These are phyloP conservation scores for Ctenicera cuprea DNA, from an alignment of 2,888 invertebrate genomes.

Conservation along the genomic window DNA sequence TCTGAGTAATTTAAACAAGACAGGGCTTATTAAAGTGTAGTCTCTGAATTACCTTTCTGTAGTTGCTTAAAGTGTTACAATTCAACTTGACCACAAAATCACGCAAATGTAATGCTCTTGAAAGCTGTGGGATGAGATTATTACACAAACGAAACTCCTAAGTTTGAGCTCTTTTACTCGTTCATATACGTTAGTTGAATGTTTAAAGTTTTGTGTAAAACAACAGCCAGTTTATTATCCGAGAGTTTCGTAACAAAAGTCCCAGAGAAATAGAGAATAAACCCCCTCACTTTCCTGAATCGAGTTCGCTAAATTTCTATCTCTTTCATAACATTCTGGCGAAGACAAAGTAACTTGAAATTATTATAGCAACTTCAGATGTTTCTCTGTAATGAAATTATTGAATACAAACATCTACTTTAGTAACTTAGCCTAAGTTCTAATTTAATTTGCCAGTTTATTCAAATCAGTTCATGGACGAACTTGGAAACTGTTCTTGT, in stretches of 20 bases:
- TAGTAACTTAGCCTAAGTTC: conserved; percentile 40
- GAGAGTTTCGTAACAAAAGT: conserved; percentile 26
- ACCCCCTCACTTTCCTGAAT: conserved; percentile 22
- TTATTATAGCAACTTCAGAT: conserved; percentile 41
- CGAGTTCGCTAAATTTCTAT: conserved; percentile 34
- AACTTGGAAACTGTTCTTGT: conserved; percentile 49
- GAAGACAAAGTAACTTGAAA: conserved; percentile 36
- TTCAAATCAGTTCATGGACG: conserved; percentile 49
- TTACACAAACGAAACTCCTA: conserved; percentile 8
- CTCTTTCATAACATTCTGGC: conserved; percentile 28
- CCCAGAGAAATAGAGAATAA: conserved; percentile 26
- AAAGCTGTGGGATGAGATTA: conserved; percentile 5
- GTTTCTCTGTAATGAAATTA: conserved; percentile 45
- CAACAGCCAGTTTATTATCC: conserved; percentile 24
- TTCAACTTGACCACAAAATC: conserved; percentile 22
- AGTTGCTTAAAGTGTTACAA: conserved; percentile 4
- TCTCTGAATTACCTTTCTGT: conserved; percentile 11
- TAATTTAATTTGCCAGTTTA: conserved; percentile 51
- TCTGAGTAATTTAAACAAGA: conserved; percentile 5
- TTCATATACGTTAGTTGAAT: conserved; percentile 2
- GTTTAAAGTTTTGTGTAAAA: conserved; percentile 27
- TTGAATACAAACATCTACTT: conserved; percentile 44
- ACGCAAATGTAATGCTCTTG: not conserved
- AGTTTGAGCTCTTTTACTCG: not conserved
- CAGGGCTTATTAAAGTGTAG: conserved; percentile 10